These are phyloP conservation scores for Serinus canaria DNA, from an alignment of 2,113 vertebrate genomes.

Conservation along the genomic window DNA sequence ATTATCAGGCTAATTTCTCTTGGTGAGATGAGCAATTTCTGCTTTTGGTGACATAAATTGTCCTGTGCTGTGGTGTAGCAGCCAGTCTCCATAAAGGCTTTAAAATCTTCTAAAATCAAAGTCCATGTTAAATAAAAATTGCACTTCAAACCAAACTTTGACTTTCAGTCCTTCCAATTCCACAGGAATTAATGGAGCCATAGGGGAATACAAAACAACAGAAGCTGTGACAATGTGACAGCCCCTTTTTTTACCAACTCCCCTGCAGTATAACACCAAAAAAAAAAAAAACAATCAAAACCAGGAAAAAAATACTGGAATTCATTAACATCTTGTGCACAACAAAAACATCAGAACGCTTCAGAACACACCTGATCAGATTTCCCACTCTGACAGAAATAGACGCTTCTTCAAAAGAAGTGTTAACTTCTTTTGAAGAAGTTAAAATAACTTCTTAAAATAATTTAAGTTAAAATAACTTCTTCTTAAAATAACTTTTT, in stretches of 20 bases:
- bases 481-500: too few species aligned
- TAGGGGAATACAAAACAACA: accelerated
- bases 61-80: neutral
- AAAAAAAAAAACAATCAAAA: neutral
- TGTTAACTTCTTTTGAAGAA: too few species aligned
- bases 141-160: neutral
- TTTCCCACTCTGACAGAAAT: neutral
- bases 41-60: neutral
- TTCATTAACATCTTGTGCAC: neutral
- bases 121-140: neutral
- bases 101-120: neutral
- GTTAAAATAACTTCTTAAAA: too few species aligned
- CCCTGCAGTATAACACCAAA: neutral
- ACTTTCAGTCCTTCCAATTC: neutral
- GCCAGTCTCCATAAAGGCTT: neutral
- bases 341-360: neutral
- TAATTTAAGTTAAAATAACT: too few species aligned
- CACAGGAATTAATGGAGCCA: neutral
- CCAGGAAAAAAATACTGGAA: accelerated
- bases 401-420: neutral
- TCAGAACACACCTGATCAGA: neutral
- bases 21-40: neutral
- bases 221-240: neutral
- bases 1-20: neutral
- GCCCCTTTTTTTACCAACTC: neutral